Evolutionary conservation across 2,888 invertebrate species (phyloP), one percentile per base, ranked within the genome.

Genomic region (Xestia rhomboidea): DNA sequence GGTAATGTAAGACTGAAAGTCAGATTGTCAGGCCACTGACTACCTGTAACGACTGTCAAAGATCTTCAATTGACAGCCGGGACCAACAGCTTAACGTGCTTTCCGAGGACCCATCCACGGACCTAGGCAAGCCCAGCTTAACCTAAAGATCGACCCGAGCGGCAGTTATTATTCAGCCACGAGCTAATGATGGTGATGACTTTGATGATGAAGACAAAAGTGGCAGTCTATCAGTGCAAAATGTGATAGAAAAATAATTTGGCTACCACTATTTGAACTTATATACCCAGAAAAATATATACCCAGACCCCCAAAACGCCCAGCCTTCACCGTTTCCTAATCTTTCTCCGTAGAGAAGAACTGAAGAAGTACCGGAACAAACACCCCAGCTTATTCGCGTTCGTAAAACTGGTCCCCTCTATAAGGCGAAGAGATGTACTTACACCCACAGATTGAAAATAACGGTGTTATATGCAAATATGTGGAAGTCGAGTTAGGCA

Each of bases 381-480:
- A 60, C 60, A 8, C 18, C 18, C 30, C 60, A 62, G 30, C 21
- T 10, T 21, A 30, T 34, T 30, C 21, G 5, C 27, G 15, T 75
- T 74, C 18, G 0, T 8, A 27, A 15, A 76, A 27, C 18, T 38
- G 5, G 1, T 5, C 46, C 27, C 27, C 49, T 49, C 24, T 44
- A 3, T 21, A 51, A 1, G 34, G 41, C n/a, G 24, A 13, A 24
- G 30, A 13, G 21, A 44, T 27, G 24, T 8, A 46, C 24, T 0
- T 21, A 41, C 21, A 49, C 34, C 41, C n/a, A 79, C 30, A 60
- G 18, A 38, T 44, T 60, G 4, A 0, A 62, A 77, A 72, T 49
- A 79, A 62, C 60, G 27, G 79, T 49, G 11, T 18, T 51, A 13
- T 4, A 21, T 62, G 18, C 71, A n/a, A 60, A 62, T 71, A 11